These are phyloP conservation scores for Myotis yumanensis DNA, from an alignment of 2,113 vertebrate genomes.

Conservation along the genomic window DNA sequence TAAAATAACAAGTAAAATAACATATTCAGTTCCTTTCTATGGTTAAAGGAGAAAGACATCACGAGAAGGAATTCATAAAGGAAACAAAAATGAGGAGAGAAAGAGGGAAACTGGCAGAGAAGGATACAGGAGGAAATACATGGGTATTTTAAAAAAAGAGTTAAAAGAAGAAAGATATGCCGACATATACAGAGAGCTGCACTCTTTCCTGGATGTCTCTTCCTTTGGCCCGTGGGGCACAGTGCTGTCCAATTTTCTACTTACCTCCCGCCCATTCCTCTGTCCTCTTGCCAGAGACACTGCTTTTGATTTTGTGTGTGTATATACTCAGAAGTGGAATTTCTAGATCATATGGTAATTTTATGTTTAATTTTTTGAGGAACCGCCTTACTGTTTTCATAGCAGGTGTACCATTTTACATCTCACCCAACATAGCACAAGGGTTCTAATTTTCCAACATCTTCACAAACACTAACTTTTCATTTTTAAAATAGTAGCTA, in stretches of 20 bases:
- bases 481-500: no score
- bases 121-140: neutral
- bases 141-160: neutral
- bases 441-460: neutral
- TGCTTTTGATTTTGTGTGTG: no score
- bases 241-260: neutral
- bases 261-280: neutral
- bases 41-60: neutral
- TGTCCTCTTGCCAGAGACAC: neutral
- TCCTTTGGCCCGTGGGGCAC: neutral
- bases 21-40: neutral
- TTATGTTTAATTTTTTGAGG: neutral
- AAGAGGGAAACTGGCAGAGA: neutral
- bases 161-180: neutral
- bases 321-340: no score
- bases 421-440: neutral
- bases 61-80: neutral
- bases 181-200: neutral
- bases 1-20: constrained; percentile 1
- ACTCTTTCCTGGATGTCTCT: no score
- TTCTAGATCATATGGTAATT: no score
- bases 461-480: no score
- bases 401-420: neutral
- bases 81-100: neutral
- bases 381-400: neutral